phyloP scores from a whole-genome alignment of 2,888 invertebrate genomes.

The Hydraecia micacea region DNA sequence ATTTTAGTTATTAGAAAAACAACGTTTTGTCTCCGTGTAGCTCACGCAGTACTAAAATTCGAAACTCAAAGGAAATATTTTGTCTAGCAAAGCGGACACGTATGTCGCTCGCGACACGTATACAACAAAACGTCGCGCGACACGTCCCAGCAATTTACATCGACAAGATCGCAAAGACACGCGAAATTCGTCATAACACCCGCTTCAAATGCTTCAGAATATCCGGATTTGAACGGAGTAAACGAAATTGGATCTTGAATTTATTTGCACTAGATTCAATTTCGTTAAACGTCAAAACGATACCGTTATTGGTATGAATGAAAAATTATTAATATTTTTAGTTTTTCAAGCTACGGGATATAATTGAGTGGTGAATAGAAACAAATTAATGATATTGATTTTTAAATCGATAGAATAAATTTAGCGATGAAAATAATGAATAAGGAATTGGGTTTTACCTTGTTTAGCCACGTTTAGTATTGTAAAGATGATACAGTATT shows the following conservation, averaged over 20 bases:
- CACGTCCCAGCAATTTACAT: constrained; percentile 52
- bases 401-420: neutral
- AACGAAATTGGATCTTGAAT: constrained; percentile 67
- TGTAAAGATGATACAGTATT: neutral
- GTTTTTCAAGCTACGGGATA: neutral
- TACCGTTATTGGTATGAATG: constrained; percentile 23
- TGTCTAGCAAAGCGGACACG: neutral
- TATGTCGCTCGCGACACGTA: constrained; percentile 23
- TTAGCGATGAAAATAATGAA: constrained; percentile 3
- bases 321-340: constrained; percentile 7
- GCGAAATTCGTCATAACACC: constrained; percentile 52
- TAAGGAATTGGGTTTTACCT: neutral
- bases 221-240: constrained; percentile 51
- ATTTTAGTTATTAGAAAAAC: neutral
- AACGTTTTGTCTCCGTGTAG: neutral
- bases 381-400: constrained; percentile 23
- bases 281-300: constrained; percentile 59
- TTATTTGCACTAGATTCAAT: constrained; percentile 15
- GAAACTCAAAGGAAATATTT: neutral
- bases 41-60: neutral
- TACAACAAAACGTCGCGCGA: constrained; percentile 32
- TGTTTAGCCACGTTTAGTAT: neutral
- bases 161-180: constrained; percentile 37
- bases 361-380: constrained; percentile 5
- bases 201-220: constrained; percentile 32